Conservation (phyloP, 2,888 invertebrate genomes). For the Crepidodera aurea region DNA sequence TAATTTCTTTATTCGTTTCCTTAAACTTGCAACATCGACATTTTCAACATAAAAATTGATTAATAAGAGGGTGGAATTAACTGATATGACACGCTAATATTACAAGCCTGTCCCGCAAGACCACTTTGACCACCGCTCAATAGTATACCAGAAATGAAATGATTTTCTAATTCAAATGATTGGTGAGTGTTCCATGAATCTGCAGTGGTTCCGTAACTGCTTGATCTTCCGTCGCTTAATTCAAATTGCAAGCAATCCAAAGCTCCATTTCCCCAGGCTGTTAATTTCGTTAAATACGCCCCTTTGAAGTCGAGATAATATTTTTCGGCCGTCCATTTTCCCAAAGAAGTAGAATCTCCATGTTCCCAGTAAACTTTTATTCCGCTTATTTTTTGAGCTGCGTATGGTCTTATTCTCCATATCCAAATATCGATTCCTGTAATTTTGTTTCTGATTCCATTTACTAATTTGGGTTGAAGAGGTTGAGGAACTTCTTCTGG, state of each 20-base stretch:
- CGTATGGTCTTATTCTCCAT: background rate
- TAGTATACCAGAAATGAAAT: too few species aligned
- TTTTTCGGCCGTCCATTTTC: background rate
- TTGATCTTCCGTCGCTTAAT: slow-evolving; percentile 1
- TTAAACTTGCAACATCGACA: too few species aligned
- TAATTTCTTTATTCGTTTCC: too few species aligned
- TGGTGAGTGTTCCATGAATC: too few species aligned
- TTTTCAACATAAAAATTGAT: too few species aligned
- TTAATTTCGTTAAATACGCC: background rate
- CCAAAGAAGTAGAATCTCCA: background rate
- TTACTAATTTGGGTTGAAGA: background rate
- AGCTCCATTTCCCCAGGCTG: slow-evolving; percentile 10
- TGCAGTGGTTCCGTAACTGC: too few species aligned
- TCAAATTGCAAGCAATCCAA: slow-evolving; percentile 10
- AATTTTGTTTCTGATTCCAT: too few species aligned
- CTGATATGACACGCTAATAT: too few species aligned
- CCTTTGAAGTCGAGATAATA: background rate
- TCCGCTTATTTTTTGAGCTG: background rate
- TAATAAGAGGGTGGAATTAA: too few species aligned
- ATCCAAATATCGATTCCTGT: background rate
- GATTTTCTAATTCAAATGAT: too few species aligned
- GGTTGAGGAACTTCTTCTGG: slow-evolving; percentile 1
- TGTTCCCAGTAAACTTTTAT: slow-evolving; percentile 6
- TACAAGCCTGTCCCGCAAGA: too few species aligned
- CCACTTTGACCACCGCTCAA: too few species aligned